Evolutionary conservation across 2,888 invertebrate genomes (phyloP).

Genomic region (Keiferia lycopersicella): DNA sequence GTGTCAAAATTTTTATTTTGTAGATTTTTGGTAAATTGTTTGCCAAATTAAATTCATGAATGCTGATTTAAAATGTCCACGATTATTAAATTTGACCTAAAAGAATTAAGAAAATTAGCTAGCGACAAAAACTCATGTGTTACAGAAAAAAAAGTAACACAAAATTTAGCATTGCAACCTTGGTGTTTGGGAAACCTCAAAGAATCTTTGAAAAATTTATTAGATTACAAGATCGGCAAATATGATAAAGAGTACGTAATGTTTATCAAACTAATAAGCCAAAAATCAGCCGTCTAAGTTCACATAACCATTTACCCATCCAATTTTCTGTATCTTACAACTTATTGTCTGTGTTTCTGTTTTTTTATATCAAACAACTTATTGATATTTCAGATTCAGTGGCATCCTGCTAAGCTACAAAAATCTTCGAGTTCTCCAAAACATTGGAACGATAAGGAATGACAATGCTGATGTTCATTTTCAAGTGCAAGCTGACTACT

Average conservation of each 20-base stretch:
- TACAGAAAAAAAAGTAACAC: slow-evolving; percentile 74
- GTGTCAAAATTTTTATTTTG: slow-evolving; percentile 17
- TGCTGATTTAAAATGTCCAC: slow-evolving; percentile 59
- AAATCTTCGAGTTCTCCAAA: slow-evolving; percentile 82
- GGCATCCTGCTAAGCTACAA: slow-evolving; percentile 86
- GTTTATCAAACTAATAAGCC: background rate
- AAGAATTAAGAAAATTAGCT: slow-evolving; percentile 77
- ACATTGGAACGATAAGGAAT: slow-evolving; percentile 81
- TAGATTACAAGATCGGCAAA: slow-evolving; percentile 81
- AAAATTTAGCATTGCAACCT: slow-evolving; percentile 83
- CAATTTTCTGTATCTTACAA: no score
- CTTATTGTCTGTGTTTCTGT: no score
- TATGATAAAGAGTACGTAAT: slow-evolving; percentile 83
- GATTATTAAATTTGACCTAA: slow-evolving; percentile 75
- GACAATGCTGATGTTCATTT: slow-evolving; percentile 84
- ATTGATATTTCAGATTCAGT: slow-evolving; percentile 77
- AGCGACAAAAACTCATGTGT: slow-evolving; percentile 82
- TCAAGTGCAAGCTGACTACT: slow-evolving; percentile 86
- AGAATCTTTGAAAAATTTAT: slow-evolving; percentile 80
- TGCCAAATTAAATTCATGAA: slow-evolving; percentile 20
- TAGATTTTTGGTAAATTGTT: background rate
- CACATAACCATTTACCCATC: background rate
- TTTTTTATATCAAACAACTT: background rate
- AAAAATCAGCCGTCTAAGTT: background rate
- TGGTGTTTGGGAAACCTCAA: slow-evolving; percentile 83